Evolutionary conservation across 1,140 invertebrate species (phyloP).

Genomic region (Cryptotermes secundus): DNA sequence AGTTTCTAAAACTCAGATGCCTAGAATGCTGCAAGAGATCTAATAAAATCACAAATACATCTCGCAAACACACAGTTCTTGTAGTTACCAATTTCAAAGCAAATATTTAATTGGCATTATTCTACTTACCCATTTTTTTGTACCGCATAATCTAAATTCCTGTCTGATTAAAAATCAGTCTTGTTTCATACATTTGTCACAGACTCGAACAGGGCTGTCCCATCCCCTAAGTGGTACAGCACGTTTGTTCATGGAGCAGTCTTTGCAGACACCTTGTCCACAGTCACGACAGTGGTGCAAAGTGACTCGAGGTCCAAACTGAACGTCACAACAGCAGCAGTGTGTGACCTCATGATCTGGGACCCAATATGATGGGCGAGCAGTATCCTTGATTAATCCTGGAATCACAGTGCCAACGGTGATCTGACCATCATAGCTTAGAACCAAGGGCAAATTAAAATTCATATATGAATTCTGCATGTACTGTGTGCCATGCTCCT

Average conservation of each 20-base stretch:
- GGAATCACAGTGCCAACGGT: background rate
- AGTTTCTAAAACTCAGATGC: too few species aligned
- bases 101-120: background rate
- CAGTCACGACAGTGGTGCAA: constrained; percentile 79
- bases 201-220: constrained; percentile 68
- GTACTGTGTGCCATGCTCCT: too few species aligned
- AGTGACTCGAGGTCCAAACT: constrained; percentile 55
- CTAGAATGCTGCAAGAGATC: too few species aligned
- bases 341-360: constrained; percentile 67
- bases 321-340: constrained; percentile 64
- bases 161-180: constrained; percentile 40
- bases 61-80: too few species aligned
- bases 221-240: constrained; percentile 68
- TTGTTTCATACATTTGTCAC: constrained; percentile 59
- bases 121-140: background rate
- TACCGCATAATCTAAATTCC: too few species aligned
- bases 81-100: background rate
- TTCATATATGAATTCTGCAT: too few species aligned
- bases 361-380: constrained; percentile 78
- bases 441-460: too few species aligned
- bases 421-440: too few species aligned
- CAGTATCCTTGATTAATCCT: constrained; percentile 72
- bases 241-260: constrained; percentile 61
- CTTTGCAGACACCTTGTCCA: constrained; percentile 67
- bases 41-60: too few species aligned